A percentile compares a stretch with the other conserved stretches of the same genome.
These are phyloP conservation scores for Volucella zonaria DNA, from an alignment of 2,888 invertebrate genomes.

Conservation along the genomic window DNA sequence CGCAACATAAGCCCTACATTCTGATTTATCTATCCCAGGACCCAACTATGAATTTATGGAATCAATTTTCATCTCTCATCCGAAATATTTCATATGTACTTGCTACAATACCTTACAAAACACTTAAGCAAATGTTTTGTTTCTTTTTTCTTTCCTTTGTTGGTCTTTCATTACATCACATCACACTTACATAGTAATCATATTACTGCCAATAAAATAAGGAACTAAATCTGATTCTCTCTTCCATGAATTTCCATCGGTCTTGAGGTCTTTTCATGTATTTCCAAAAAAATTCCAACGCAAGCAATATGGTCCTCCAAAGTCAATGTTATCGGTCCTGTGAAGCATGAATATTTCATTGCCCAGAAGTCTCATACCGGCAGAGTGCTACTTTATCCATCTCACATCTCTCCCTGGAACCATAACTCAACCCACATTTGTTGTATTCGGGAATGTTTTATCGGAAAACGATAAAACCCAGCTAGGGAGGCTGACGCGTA, in stretches of 20 bases:
- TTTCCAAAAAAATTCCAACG: background rate
- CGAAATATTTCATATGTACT: background rate
- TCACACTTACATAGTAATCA: slow-evolving; percentile 27
- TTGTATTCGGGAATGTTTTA: background rate
- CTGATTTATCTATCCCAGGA: too few relatives aligned
- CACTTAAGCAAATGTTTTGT: background rate
- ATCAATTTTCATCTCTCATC: too few relatives aligned
- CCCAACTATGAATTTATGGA: too few relatives aligned
- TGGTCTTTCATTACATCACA: background rate
- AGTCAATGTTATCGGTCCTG: slow-evolving; percentile 10
- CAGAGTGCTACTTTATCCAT: background rate
- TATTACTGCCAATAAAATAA: slow-evolving; percentile 1
- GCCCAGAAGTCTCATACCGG: background rate
- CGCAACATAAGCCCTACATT: too few relatives aligned
- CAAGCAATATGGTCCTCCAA: background rate
- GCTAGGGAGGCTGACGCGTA: background rate
- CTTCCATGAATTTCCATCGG: background rate
- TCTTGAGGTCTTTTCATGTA: background rate
- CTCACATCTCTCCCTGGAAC: background rate
- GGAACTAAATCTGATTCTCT: background rate
- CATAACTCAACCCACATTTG: background rate
- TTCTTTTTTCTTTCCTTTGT: too few relatives aligned
- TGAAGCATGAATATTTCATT: slow-evolving; percentile 14
- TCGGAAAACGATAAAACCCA: background rate
- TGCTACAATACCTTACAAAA: background rate